A percentile compares a stretch with the other conserved stretches of the same genome.
phyloP scores from a whole-genome alignment of 2,888 invertebrate species.

The Brachynemurus nebulosus region DNA sequence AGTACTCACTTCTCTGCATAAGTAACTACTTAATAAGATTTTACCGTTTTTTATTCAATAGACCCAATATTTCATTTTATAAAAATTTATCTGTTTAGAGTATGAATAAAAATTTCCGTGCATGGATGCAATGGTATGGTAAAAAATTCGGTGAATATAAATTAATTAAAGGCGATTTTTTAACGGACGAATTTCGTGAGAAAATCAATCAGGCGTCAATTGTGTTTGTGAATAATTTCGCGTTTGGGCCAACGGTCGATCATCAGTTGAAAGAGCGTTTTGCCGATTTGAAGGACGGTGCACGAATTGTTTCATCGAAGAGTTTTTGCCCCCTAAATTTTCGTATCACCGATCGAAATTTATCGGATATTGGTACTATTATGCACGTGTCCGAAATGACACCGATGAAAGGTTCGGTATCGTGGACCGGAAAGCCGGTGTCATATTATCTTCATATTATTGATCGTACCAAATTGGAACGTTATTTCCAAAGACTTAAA shows the following conservation, averaged over 20 bases:
- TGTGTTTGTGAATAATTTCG: slow-evolving; percentile 99
- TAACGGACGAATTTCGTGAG: slow-evolving; percentile 82
- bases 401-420: slow-evolving; percentile 87
- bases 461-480: slow-evolving; percentile 92
- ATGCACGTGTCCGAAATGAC: slow-evolving; percentile 97
- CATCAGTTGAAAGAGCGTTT: slow-evolving; percentile 93
- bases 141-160: slow-evolving; percentile 86
- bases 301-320: slow-evolving; percentile 95
- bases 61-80: too few relatives aligned
- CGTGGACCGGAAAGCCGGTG: slow-evolving; percentile 98
- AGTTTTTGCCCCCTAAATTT: slow-evolving; percentile 98
- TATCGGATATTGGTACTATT: slow-evolving; percentile 96
- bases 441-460: slow-evolving; percentile 97
- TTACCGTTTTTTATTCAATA: too few relatives aligned
- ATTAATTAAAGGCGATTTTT: slow-evolving; percentile 88
- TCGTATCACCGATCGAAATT: slow-evolving; percentile 92
- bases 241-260: slow-evolving; percentile 95
- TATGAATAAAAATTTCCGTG: slow-evolving; percentile 82
- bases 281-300: slow-evolving; percentile 89
- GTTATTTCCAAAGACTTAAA: slow-evolving; percentile 90
- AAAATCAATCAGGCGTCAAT: slow-evolving; percentile 88
- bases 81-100: slow-evolving; percentile 39
- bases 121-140: slow-evolving; percentile 98
- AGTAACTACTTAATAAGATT: too few relatives aligned
- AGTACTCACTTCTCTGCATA: too few relatives aligned